These are phyloP conservation scores for Pammene fasciana DNA, from an alignment of 2,888 invertebrate species.

Conservation along the genomic window DNA sequence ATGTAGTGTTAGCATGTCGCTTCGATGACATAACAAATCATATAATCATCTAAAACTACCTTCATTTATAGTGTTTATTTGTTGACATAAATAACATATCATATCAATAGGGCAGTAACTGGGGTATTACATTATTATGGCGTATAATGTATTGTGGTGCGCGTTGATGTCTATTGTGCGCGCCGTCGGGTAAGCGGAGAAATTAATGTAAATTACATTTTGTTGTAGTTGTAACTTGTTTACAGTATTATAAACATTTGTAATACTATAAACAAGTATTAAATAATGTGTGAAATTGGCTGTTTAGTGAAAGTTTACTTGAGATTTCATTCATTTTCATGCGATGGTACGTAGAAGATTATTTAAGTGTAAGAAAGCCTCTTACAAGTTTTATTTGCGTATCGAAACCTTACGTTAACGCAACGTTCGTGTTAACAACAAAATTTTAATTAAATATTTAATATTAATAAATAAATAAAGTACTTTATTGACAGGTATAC, in stretches of 20 bases:
- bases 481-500: too few relatives aligned
- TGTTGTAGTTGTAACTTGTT: slow-evolving; percentile 5
- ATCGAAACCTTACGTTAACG: too few relatives aligned
- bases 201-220: slow-evolving; percentile 15
- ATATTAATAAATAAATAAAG: too few relatives aligned
- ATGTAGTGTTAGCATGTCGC: background rate
- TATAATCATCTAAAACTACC: slow-evolving; percentile 18
- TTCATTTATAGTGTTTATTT: background rate
- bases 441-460: too few relatives aligned
- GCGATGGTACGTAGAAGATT: background rate
- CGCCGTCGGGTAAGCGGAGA: slow-evolving; percentile 28
- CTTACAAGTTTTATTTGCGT: too few relatives aligned
- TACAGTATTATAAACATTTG: slow-evolving; percentile 7
- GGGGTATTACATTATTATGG: background rate
- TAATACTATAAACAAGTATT: too few relatives aligned
- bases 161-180: slow-evolving; percentile 70
- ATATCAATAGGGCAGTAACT: background rate
- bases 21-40: slow-evolving; percentile 16
- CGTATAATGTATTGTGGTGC: slow-evolving; percentile 29
- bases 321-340: background rate
- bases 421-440: too few relatives aligned
- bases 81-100: slow-evolving; percentile 2
- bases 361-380: too few relatives aligned
- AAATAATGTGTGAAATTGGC: background rate
- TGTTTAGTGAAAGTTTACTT: background rate